A percentile compares a stretch with the other conserved stretches of the same genome.
Evolutionary conservation across 1,140 invertebrate species (phyloP).

Genomic region (Bombus cullumanus): DNA sequence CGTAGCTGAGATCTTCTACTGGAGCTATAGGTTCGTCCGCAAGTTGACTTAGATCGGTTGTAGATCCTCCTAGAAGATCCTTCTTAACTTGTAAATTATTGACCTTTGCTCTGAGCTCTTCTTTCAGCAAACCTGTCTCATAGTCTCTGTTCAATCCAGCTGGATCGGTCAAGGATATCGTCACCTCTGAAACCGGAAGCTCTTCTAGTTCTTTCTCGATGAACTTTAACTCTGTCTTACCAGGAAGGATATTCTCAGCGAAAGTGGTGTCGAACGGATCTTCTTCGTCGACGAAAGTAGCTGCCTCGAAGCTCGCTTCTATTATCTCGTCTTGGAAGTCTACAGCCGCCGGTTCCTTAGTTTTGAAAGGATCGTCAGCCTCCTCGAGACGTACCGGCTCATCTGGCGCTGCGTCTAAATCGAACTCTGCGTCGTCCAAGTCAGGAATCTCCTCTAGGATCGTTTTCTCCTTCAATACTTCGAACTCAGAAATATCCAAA

Average conservation of each 20-base stretch:
- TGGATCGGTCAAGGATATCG: slow-evolving; percentile 78
- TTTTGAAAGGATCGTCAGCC: slow-evolving; percentile 77
- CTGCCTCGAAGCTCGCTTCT: slow-evolving; percentile 79
- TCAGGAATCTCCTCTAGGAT: slow-evolving; percentile 79
- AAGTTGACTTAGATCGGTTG: slow-evolving; percentile 88
- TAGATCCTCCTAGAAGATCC: slow-evolving; percentile 89
- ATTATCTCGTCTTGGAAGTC: slow-evolving; percentile 75
- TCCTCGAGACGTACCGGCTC: slow-evolving; percentile 71
- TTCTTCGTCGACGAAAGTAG: slow-evolving; percentile 81
- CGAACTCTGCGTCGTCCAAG: slow-evolving; percentile 81
- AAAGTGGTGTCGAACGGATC: slow-evolving; percentile 95
- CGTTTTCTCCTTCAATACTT: slow-evolving; percentile 78
- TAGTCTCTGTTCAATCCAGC: slow-evolving; percentile 83
- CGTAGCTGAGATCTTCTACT: slow-evolving; percentile 84
- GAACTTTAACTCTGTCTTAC: slow-evolving; percentile 86
- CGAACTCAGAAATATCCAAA: slow-evolving; percentile 78
- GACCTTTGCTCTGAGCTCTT: background rate
- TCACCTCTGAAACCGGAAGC: slow-evolving; percentile 75
- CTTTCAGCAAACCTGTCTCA: slow-evolving; percentile 75
- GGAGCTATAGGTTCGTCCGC: slow-evolving; percentile 88
- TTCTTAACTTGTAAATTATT: slow-evolving; percentile 62
- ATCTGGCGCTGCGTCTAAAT: slow-evolving; percentile 69
- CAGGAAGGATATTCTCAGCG: slow-evolving; percentile 89
- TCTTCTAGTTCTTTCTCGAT: slow-evolving; percentile 85
- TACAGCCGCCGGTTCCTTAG: slow-evolving; percentile 71